A percentile compares a stretch with the other conserved stretches of the same genome.
Conservation (phyloP, 2,797 vertebrate species). For the Uromys caudimaculatus region DNA sequence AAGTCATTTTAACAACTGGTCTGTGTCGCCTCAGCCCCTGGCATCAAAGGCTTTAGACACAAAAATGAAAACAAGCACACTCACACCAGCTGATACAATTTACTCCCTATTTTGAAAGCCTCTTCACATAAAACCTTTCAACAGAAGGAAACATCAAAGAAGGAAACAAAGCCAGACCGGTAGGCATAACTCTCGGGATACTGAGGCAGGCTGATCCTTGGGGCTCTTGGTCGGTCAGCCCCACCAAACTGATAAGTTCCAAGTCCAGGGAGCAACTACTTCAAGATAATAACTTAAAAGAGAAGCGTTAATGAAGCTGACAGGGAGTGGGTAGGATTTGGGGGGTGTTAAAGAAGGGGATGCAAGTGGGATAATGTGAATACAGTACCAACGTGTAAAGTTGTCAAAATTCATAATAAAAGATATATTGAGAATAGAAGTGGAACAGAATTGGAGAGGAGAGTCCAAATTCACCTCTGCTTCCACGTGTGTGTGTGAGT, state of each 20-base stretch:
- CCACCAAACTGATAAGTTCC: neutral
- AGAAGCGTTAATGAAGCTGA: neutral
- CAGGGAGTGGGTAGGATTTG: neutral
- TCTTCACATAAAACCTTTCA: slow-evolving; percentile 7
- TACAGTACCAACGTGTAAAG: neutral
- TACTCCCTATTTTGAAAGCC: slow-evolving; percentile 4
- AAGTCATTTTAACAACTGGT: neutral
- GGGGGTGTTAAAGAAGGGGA: too few relatives aligned
- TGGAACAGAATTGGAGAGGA: neutral
- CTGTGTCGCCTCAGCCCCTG: neutral
- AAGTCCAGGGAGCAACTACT: neutral
- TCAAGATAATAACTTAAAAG: neutral
- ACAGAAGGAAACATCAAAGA: neutral
- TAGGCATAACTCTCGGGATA: neutral
- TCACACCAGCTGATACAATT: neutral
- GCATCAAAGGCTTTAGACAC: slow-evolving; percentile 53
- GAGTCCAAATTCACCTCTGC: neutral
- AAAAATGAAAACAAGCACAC: slow-evolving; percentile 20
- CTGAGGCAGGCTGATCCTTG: neutral
- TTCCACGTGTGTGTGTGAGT: too few relatives aligned
- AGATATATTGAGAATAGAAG: neutral
- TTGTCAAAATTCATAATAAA: neutral
- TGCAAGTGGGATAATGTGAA: too few relatives aligned
- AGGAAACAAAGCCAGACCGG: neutral
- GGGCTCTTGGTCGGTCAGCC: neutral